Base-by-base conservation (phyloP, 2,888 invertebrate genomes). In the Deilephila porcellus region DNA sequence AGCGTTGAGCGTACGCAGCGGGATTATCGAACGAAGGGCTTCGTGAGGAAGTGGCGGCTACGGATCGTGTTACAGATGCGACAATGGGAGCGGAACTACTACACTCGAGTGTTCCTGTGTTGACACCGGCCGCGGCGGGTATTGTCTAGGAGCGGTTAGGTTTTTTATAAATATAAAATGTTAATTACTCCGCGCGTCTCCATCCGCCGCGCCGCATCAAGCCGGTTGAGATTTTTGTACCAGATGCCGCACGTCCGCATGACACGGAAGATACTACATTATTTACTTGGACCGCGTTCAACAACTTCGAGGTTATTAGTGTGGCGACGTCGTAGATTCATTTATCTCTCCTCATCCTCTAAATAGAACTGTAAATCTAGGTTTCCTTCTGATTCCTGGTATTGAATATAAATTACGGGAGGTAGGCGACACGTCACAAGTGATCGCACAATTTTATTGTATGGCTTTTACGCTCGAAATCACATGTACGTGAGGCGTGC, bases 11-110 rank as follows among this genome's bases (percentile, higher is more conserved):
- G 20, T 73, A 59, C 56, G 37, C 60, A 56, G 86, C 80, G 85
- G 91, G 92, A 92, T 93, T 91, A 93, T 84, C 79, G 84, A 76
- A 82, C 78, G 86, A 86, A 87, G 91, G 94, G 94, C 93, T 94
- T 94, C 94, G 88, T 85, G 85, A 93, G 93, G 93, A 94, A 91
- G 93, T 90, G 88, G 88, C 86, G 87, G 87, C 88, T 81, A 85
- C 80, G 88, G 89, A 89, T 94, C 93, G 83, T 76, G 89, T 93
- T 93, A 91, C 93, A 85, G 82, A 83, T 82, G 83, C 81, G 87
- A 88, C 90, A 91, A 91, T 89, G 88, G 89, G 90, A 91, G 88
- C 91, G 91, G 91, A 91, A 89, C 91, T 84, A 86, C 88, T 88
- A 86, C 85, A 86, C 85, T 88, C 84, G 83, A 91, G 89, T 86